Evolutionary conservation across 2,113 vertebrate genomes (phyloP).

Genomic region (Paratilapia polleni): DNA sequence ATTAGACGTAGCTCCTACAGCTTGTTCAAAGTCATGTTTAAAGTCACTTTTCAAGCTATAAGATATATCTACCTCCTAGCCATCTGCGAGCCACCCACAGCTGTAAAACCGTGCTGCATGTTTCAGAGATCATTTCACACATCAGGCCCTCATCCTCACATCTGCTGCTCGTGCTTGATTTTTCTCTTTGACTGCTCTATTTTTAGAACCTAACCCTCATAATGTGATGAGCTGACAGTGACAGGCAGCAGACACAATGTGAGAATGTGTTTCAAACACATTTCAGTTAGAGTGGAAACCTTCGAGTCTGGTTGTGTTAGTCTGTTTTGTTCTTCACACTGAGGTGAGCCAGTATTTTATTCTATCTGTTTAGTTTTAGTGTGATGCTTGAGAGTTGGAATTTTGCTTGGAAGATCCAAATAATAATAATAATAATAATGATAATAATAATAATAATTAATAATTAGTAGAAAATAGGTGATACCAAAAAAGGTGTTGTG

Average conservation of each 20-base stretch:
- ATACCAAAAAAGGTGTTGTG: no score
- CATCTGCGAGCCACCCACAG: background rate
- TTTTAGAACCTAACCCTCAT: background rate
- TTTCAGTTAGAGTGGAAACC: background rate
- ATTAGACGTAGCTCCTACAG: no score
- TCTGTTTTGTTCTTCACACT: background rate
- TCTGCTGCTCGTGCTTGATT: background rate
- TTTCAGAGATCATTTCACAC: background rate
- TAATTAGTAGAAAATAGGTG: background rate
- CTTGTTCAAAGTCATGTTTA: no score
- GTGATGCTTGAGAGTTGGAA: no score
- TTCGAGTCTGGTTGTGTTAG: no score
- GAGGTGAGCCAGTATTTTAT: background rate
- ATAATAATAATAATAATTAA: background rate
- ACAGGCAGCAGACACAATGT: background rate
- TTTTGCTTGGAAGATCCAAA: no score
- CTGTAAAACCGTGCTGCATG: no score
- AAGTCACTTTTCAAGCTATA: no score
- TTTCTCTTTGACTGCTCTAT: rapidly evolving
- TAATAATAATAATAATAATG: background rate
- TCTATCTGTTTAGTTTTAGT: background rate
- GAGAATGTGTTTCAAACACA: background rate
- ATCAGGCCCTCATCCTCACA: background rate
- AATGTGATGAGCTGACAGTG: background rate
- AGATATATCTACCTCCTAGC: background rate